Percentiles rank a stretch among this genome's conserved stretches.
Evolutionary conservation across 1,140 invertebrate species (phyloP).

Genomic region (Panagrolaimus sp.): DNA sequence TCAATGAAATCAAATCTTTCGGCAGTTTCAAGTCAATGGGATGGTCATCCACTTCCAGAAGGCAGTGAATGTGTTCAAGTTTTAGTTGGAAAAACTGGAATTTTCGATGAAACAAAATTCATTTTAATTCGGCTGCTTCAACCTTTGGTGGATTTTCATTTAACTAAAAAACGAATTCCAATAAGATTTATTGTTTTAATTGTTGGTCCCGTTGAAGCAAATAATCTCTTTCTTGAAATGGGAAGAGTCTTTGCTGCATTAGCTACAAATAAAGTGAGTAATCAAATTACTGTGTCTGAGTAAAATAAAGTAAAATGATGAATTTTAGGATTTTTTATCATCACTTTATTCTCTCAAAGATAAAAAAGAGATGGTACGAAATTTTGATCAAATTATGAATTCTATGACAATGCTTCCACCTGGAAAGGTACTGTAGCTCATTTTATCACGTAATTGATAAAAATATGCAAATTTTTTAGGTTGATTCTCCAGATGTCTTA

Average conservation of each 20-base stretch:
- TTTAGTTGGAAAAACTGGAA: slow-evolving; percentile 34
- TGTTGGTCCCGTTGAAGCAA: slow-evolving; percentile 71
- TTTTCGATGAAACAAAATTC: slow-evolving; percentile 36
- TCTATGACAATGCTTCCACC: slow-evolving; percentile 61
- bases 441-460: too few relatives aligned
- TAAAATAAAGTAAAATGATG: too few relatives aligned
- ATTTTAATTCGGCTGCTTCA: slow-evolving; percentile 44
- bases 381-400: slow-evolving; percentile 61
- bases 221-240: slow-evolving; percentile 89
- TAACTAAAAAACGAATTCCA: slow-evolving; percentile 68
- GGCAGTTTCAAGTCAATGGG: slow-evolving; percentile 15
- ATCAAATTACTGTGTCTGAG: too few relatives aligned
- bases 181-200: slow-evolving; percentile 88
- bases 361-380: slow-evolving; percentile 57
- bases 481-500: slow-evolving; percentile 20
- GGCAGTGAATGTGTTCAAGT: slow-evolving; percentile 29
- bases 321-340: slow-evolving; percentile 16
- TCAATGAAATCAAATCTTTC: slow-evolving; percentile 2
- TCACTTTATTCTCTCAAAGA: slow-evolving; percentile 30
- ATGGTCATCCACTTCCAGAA: slow-evolving; percentile 14
- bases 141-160: slow-evolving; percentile 38
- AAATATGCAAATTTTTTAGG: background rate
- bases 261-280: slow-evolving; percentile 75
- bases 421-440: too few relatives aligned
- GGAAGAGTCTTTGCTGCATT: slow-evolving; percentile 88